These are phyloP conservation scores for Brenthis ino DNA, from an alignment of 2,888 invertebrate species.

Conservation along the genomic window DNA sequence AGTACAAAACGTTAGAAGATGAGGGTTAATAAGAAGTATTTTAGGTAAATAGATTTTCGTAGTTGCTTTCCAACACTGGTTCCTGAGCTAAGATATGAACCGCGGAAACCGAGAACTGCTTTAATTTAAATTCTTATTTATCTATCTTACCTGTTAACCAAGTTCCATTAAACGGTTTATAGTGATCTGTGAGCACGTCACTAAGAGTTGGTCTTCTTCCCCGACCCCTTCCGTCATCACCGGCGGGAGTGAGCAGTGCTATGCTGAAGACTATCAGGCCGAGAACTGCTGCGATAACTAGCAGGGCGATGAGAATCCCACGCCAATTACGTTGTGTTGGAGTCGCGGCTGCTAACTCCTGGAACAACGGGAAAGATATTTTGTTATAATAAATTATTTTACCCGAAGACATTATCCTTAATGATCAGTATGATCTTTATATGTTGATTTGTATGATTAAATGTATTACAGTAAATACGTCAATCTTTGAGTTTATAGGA, in stretches of 20 bases:
- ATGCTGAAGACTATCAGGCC: slow-evolving; percentile 96
- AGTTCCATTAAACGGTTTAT: slow-evolving; percentile 87
- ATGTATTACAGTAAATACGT: too few species aligned
- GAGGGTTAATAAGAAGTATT: too few species aligned
- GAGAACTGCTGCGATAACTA: slow-evolving; percentile 94
- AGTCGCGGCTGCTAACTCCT: slow-evolving; percentile 94
- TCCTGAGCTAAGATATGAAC: too few species aligned
- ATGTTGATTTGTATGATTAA: too few species aligned
- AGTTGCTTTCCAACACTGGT: too few species aligned
- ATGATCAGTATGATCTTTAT: too few species aligned
- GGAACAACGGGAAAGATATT: slow-evolving; percentile 49
- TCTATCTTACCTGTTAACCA: slow-evolving; percentile 64
- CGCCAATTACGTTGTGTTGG: slow-evolving; percentile 96
- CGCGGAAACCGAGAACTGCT: too few species aligned
- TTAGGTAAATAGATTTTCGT: too few species aligned
- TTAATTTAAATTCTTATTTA: too few species aligned
- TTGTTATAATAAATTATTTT: background rate
- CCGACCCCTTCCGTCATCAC: slow-evolving; percentile 86
- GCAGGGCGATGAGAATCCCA: slow-evolving; percentile 94
- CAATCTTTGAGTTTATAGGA: too few species aligned
- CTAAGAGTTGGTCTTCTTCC: slow-evolving; percentile 87
- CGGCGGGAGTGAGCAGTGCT: slow-evolving; percentile 91
- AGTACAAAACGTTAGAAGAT: too few species aligned
- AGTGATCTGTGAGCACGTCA: slow-evolving; percentile 83
- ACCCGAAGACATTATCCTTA: background rate